Evolutionary conservation across 2,888 invertebrate genomes (phyloP).

Genomic region (Thyatira batis): DNA sequence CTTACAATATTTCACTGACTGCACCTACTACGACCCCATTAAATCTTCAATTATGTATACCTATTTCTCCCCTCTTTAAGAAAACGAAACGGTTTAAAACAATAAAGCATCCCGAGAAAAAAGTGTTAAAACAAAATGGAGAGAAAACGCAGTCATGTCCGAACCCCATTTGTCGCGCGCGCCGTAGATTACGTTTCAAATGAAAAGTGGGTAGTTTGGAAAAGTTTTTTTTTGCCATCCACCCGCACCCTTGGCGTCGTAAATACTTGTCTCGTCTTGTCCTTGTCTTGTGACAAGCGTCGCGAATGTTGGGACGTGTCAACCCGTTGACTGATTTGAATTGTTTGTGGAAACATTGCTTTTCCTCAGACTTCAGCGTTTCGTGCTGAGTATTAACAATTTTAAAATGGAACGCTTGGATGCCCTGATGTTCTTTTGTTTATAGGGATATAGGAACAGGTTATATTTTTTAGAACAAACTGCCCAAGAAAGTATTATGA

Average conservation of each 20-base stretch:
- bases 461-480: too few species aligned
- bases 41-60: too few species aligned
- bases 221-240: conserved; percentile 57
- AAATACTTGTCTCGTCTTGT: conserved; percentile 51
- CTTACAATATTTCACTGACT: too few species aligned
- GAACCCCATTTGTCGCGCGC: conserved; percentile 57
- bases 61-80: not conserved
- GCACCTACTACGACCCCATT: too few species aligned
- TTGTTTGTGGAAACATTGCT: conserved; percentile 40
- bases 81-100: not conserved
- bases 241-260: conserved; percentile 41
- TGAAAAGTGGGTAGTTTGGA: conserved; percentile 74
- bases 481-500: too few species aligned
- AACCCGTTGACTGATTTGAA: conserved; percentile 70
- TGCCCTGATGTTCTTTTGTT: not conserved
- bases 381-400: too few species aligned
- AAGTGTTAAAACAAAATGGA: conserved; percentile 29
- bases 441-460: too few species aligned
- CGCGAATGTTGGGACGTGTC: conserved; percentile 46
- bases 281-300: conserved; percentile 16
- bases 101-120: conserved; percentile 11
- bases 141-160: conserved; percentile 66
- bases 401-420: not conserved
- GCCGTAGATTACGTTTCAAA: conserved; percentile 74
- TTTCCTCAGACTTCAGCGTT: conserved; percentile 5